Evolutionary conservation across 2,888 invertebrate genomes (phyloP).

Genomic region (Lasioglossum lativentre): DNA sequence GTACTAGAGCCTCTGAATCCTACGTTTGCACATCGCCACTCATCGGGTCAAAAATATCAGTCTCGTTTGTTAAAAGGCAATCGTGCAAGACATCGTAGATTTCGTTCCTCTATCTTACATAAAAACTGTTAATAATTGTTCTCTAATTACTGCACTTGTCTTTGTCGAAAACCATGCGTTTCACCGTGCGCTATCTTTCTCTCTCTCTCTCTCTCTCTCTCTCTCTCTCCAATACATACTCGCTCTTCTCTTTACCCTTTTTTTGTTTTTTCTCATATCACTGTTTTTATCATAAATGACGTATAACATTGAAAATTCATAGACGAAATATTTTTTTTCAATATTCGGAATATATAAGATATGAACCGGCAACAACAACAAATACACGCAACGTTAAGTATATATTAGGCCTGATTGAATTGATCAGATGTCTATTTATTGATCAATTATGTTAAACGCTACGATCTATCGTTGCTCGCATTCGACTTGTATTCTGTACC

Average conservation of each 20-base stretch:
- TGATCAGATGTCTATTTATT: slow-evolving; percentile 74
- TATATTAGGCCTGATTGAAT: slow-evolving; percentile 83
- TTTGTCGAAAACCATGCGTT: slow-evolving; percentile 29
- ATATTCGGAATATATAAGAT: slow-evolving; percentile 76
- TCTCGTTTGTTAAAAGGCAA: slow-evolving; percentile 74
- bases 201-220: background rate
- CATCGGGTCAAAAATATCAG: slow-evolving; percentile 67
- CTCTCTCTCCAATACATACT: slow-evolving; percentile 6
- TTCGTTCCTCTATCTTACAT: slow-evolving; percentile 59
- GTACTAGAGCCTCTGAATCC: background rate
- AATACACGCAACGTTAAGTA: slow-evolving; percentile 83
- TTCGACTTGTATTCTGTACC: slow-evolving; percentile 48
- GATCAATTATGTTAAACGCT: slow-evolving; percentile 66
- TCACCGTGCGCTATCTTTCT: background rate
- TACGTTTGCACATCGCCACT: background rate
- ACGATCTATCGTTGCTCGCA: slow-evolving; percentile 60
- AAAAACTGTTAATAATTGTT: slow-evolving; percentile 62
- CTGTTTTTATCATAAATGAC: slow-evolving; percentile 57
- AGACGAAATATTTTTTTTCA: slow-evolving; percentile 78
- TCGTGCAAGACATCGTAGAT: slow-evolving; percentile 51
- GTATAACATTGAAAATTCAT: slow-evolving; percentile 79
- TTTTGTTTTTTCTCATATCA: slow-evolving; percentile 43
- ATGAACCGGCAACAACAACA: slow-evolving; percentile 82
- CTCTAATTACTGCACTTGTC: slow-evolving; percentile 43
- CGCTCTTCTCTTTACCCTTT: background rate